These are phyloP conservation scores for Steatornis caripensis DNA, from an alignment of 2,113 vertebrate species.

Conservation along the genomic window DNA sequence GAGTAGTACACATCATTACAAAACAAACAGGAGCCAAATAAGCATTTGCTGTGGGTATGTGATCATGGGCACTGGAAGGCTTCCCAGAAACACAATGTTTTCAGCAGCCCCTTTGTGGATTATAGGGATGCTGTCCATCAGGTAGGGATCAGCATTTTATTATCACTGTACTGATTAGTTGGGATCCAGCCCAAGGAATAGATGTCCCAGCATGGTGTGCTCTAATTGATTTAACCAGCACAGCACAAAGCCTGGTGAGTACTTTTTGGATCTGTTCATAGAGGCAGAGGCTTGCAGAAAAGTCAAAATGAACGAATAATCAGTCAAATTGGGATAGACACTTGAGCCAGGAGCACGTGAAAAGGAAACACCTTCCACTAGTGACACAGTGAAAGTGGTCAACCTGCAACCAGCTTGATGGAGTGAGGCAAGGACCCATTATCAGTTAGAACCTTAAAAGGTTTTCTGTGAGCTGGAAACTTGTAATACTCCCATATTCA, in stretches of 20 bases:
- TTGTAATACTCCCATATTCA: neutral
- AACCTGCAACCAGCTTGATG: neutral
- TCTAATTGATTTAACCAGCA: constrained; percentile 1
- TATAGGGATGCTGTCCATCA: neutral
- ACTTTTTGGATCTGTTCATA: neutral
- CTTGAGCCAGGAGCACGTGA: neutral
- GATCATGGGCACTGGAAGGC: neutral
- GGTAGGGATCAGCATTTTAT: neutral
- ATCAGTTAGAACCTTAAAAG: neutral
- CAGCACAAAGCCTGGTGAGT: neutral
- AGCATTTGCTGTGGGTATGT: neutral
- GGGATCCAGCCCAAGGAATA: constrained; percentile 17
- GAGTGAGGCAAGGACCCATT: neutral
- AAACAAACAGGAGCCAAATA: neutral
- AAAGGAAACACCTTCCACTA: neutral
- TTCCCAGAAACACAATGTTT: constrained; percentile 12
- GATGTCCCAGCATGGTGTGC: neutral
- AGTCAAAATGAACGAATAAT: neutral
- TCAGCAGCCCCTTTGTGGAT: neutral
- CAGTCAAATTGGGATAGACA: neutral
- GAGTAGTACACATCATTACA: neutral
- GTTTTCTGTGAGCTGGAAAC: neutral
- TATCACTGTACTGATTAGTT: neutral
- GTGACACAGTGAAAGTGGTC: neutral
- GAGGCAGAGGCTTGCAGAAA: neutral